Base-by-base conservation (phyloP, 2,888 invertebrate genomes). In the Dilophus febrilis region DNA sequence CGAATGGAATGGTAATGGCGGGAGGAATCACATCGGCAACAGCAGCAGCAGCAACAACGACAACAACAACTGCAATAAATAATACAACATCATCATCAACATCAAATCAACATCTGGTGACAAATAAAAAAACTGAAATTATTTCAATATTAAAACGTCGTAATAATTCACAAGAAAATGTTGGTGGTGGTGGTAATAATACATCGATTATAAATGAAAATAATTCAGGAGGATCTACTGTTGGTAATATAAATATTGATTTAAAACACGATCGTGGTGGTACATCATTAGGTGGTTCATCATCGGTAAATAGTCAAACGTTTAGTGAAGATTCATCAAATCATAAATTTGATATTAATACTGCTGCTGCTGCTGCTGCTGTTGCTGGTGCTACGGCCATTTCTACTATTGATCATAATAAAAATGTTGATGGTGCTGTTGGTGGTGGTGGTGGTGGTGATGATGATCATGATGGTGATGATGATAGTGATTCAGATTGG, bases 321-420 rank as follows among this genome's bases (percentile, higher is more conserved):
- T 55, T 57, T 37, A 57, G 56, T 38, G 59, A 62, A 6, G 49
- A 47, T 31, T 47, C n/a, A n/a, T n/a, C 48, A 12, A 50, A 47
- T 22, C 38, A 38, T 10, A 31, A 38, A 14, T 38, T 30, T 12
- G 41, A 39, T 10, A 44, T 46, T 35, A 46, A 51, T 19, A 53
- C 55, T 3, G 58, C 59, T 44, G 72, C 74, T 42, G 77, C 76
- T 0, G 75, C 77, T 14, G 80, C 79, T 1, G 79, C 78, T 47
- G 80, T 80, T 0, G 85, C 84, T 56, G 76, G 79, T 66, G 82
- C n/a, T n/a, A n/a, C n/a, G n/a, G n/a, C n/a, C n/a, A n/a, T n/a
- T n/a, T n/a, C n/a, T n/a, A n/a, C n/a, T n/a, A n/a, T n/a, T n/a
- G n/a, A n/a, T n/a, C n/a, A n/a, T n/a, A n/a, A n/a, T n/a, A n/a